Evolutionary conservation across 2,113 vertebrate species (phyloP), one percentile per base, ranked within the genome.

Genomic region (Lagopus muta): DNA sequence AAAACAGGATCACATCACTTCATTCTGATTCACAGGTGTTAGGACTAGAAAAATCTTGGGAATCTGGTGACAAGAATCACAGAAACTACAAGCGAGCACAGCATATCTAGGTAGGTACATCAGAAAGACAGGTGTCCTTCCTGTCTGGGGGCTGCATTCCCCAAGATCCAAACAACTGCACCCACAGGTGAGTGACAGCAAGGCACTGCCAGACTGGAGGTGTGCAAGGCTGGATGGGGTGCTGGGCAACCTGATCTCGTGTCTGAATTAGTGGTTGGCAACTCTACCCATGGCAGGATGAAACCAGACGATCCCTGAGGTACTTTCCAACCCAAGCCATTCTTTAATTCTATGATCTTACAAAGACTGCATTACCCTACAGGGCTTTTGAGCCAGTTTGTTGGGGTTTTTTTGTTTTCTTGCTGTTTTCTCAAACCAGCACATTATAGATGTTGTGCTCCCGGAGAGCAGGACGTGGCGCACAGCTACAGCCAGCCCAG

Each of bases 31-130:
- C 43, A 50, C 54, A 94, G 71, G 74, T 92, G 87, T 60, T 71
- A 89, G 82, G 54, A 72, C 60, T 14, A 85, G 81, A 91, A 92
- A 92, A 79, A 73, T 34, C 66, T 62, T 45, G 19, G 17, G 70
- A 70, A 67, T 36, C 30, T 45, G 66, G 42, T 80, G 72, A 80
- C 75, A 83, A 78, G 85, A 91, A 94, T 89, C 80, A 80, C 34
- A 69, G 79, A 74, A 85, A 71, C 83, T 13, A 34, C 30, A 88
- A 75, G 25, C n/a, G 70, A 80, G 55, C 55, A 40, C 4, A 64
- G 75, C 48, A 20, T 45, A 86, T 34, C 60, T 54, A 74, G 20
- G 58, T 48, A 62, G 42, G 36, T 74, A 18, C 5, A 21, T 45
- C 72, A 88, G 43, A 42, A 79, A 93, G 64, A 86, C 86, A 57